These are phyloP conservation scores for Falco punctatus DNA, from an alignment of 2,113 vertebrate genomes.

Conservation along the genomic window DNA sequence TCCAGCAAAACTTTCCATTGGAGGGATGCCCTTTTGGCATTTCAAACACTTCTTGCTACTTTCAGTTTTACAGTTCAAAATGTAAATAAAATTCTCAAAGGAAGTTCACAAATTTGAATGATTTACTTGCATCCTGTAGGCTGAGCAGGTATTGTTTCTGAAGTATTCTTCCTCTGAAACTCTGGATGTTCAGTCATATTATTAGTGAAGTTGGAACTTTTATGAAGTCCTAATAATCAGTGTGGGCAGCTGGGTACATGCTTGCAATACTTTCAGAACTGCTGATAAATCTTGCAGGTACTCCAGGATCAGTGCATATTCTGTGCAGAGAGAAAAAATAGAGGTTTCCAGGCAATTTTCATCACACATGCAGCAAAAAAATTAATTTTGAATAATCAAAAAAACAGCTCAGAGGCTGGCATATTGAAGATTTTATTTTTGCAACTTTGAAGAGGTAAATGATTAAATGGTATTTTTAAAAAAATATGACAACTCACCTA, in stretches of 20 bases:
- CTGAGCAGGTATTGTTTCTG: neutral
- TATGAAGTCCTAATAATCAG: neutral
- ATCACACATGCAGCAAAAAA: neutral
- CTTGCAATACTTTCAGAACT: neutral
- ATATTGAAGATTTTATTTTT: neutral
- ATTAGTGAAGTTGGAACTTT: neutral
- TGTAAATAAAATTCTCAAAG: neutral
- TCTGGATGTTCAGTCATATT: neutral
- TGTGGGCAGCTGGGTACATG: neutral
- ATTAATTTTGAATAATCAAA: neutral
- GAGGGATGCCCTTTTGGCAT: neutral
- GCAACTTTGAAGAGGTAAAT: neutral
- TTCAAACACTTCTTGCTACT: neutral
- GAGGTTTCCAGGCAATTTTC: neutral
- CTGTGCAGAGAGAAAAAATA: neutral
- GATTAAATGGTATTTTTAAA: neutral
- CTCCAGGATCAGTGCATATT: neutral
- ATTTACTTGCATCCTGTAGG: neutral
- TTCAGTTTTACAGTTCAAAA: neutral
- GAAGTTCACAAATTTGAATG: neutral
- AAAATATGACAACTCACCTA: neutral
- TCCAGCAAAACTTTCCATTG: neutral
- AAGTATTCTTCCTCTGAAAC: neutral
- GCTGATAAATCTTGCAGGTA: neutral
- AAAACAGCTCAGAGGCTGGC: fast-evolving